phyloP scores from a whole-genome alignment of 2,797 vertebrate species.

The Sebastes reedi region DNA sequence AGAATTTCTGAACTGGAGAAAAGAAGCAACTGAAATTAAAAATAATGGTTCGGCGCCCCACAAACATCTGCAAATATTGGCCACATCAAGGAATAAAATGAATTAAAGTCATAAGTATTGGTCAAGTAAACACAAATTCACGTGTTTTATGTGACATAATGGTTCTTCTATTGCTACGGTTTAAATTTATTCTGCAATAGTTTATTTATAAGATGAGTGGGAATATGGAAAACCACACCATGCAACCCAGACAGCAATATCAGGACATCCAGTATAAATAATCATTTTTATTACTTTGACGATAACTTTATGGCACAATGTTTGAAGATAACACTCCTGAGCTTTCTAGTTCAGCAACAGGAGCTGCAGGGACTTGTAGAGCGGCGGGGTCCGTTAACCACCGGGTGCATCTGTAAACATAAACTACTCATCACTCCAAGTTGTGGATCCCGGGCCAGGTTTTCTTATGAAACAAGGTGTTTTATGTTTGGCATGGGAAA shows the following conservation, averaged over 20 bases:
- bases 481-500: constrained; percentile 49
- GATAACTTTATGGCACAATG: background rate
- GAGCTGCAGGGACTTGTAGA: constrained; percentile 62
- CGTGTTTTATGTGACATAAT: constrained; percentile 13
- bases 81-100: constrained; percentile 9
- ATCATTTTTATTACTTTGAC: background rate
- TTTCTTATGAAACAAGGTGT: constrained; percentile 49
- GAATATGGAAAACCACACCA: constrained; percentile 12
- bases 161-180: background rate
- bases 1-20: background rate
- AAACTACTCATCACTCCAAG: constrained; percentile 40
- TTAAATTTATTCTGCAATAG: constrained; percentile 13
- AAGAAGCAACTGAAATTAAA: constrained; percentile 1
- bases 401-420: constrained; percentile 68
- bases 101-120: constrained; percentile 12
- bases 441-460: constrained; percentile 15
- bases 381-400: constrained; percentile 47
- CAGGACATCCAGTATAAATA: background rate
- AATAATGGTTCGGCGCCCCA: background rate
- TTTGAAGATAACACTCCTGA: background rate
- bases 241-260: background rate
- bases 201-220: constrained; percentile 2
- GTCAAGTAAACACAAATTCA: constrained; percentile 13
- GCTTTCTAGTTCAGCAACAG: background rate
- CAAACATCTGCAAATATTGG: constrained; percentile 22